phyloP scores from a whole-genome alignment of 2,797 vertebrate species.

The Lates japonicus region DNA sequence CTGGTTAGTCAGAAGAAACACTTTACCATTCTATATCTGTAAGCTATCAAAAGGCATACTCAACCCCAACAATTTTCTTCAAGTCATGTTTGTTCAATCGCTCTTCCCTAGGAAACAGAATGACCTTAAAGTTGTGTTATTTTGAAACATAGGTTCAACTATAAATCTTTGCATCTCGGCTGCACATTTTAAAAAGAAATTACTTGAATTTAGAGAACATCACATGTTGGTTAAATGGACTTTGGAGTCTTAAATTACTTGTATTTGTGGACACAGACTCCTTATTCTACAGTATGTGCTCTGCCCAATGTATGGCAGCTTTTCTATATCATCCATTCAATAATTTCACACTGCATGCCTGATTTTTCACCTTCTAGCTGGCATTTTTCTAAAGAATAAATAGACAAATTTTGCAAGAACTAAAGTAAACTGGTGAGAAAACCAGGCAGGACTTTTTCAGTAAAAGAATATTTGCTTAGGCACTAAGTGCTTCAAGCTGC shows the following conservation, averaged over 20 bases:
- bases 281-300: too few relatives aligned
- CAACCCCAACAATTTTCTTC: neutral
- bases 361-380: neutral
- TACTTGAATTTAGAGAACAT: too few relatives aligned
- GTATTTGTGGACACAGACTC: too few relatives aligned
- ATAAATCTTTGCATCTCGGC: neutral
- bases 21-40: neutral
- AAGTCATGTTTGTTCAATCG: neutral
- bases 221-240: too few relatives aligned
- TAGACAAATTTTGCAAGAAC: neutral
- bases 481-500: neutral
- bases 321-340: neutral
- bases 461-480: neutral
- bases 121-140: neutral
- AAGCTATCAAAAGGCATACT: neutral
- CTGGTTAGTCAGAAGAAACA: constrained; percentile 7
- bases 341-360: too few relatives aligned
- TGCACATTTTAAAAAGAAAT: too few relatives aligned
- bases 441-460: neutral
- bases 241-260: too few relatives aligned
- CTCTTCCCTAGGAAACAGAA: neutral
- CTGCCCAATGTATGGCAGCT: too few relatives aligned
- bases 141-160: neutral
- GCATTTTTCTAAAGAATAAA: neutral
- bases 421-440: neutral